phyloP scores from a whole-genome alignment of 2,113 vertebrate genomes.

The Himantopus leucocephalus region DNA sequence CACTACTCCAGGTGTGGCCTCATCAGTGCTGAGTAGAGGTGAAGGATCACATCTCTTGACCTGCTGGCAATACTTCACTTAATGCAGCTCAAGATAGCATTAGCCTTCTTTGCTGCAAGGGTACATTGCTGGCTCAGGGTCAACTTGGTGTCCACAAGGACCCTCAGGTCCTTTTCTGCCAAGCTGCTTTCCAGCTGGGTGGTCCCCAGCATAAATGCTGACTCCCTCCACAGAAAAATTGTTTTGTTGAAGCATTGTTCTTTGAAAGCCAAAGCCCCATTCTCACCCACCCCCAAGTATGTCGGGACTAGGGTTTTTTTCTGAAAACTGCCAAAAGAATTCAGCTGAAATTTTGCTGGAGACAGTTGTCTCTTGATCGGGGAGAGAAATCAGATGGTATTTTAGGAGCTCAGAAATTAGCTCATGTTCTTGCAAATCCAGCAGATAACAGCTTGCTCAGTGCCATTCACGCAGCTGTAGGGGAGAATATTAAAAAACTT shows the following conservation, averaged over 20 bases:
- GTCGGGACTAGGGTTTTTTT: neutral
- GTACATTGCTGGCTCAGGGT: neutral
- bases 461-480: conserved; percentile 43
- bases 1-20: neutral
- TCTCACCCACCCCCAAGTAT: neutral
- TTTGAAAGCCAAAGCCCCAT: neutral
- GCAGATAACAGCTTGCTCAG: conserved; percentile 37
- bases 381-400: conserved; percentile 20
- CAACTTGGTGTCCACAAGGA: neutral
- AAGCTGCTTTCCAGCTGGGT: neutral
- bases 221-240: neutral
- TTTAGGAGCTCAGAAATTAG: conserved; percentile 42
- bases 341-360: neutral
- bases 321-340: neutral
- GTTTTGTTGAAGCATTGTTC: neutral
- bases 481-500: conserved; percentile 53
- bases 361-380: neutral
- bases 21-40: neutral
- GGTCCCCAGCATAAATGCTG: neutral
- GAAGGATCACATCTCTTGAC: neutral
- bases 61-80: neutral
- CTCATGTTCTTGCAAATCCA: conserved; percentile 37
- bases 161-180: neutral
- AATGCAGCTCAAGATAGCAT: neutral
- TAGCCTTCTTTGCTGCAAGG: neutral